Base-by-base conservation (phyloP, 2,888 invertebrate species). In the Drosophila kanekoi region DNA sequence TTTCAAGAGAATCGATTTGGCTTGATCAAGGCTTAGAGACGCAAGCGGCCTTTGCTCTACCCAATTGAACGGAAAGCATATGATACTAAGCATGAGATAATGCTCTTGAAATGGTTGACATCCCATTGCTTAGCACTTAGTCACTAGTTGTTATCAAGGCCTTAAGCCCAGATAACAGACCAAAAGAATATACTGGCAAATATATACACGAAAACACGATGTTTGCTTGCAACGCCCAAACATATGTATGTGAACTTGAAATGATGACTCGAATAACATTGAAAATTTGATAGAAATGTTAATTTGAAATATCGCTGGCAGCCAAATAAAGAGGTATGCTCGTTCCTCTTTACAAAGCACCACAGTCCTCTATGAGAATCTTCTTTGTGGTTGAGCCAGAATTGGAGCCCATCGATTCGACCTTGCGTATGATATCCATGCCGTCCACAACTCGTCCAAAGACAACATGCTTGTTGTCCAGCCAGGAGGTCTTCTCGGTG, bases 401-500 rank as follows among this genome's bases (percentile, higher is more conserved):
- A 87, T 96, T 95, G 35, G 96, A 95, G 53, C 98, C 98, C 81
- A 95, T 93, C 32, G 94, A 93, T 93, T 97, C 97, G 92, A 97
- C 95, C 93, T 96, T 96, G 92, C 95, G 96, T 4, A 98, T 97
- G 70, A 98, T 94, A 90, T 98, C 97, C 95, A 97, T 95, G 58
- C 98, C 98, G 87, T 98, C 97, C 18, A 96, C 95, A 0, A 98
- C 98, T 1, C 20, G 28, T 97, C 97, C 73, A 97, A 98, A 86
- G 98, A 99, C 93, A 98, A 98, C 75, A 97, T 72, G 77, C 2
- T 79, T 80, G 10, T 74, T 54, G 32, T 80, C 63, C 57, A 79
- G 20, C 98, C 98, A 99, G 38, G 95, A 93, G 18, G 98, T 98
- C 90, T 97, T 96, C 37, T 95, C 96, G 64, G 97, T 97, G 68